These are phyloP conservation scores for Argentina silus DNA, from an alignment of 2,797 vertebrate genomes.

Conservation along the genomic window DNA sequence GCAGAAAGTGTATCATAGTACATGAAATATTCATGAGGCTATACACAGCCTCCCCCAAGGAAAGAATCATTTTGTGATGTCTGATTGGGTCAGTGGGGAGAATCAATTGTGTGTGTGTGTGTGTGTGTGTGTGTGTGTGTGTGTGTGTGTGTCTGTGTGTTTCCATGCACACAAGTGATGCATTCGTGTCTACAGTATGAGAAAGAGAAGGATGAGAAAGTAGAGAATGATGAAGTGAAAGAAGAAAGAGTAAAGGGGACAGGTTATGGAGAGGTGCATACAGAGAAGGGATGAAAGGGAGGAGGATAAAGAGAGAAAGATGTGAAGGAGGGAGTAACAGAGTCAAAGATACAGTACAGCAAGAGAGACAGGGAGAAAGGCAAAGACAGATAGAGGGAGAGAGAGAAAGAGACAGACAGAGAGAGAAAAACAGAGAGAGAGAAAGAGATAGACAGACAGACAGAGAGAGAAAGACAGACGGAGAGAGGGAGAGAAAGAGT, in stretches of 20 bases:
- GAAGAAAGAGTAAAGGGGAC: constrained; percentile 11
- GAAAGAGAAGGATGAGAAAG: neutral
- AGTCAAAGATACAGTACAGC: neutral
- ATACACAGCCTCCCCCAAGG: constrained; percentile 37
- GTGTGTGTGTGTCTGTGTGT: too few species aligned
- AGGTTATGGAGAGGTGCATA: constrained; percentile 19
- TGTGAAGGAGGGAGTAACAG: neutral
- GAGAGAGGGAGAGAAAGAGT: neutral
- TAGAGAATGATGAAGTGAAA: neutral
- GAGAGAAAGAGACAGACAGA: neutral
- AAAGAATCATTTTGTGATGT: constrained; percentile 61
- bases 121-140: too few species aligned
- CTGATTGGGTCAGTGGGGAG: constrained; percentile 54
- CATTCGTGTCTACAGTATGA: too few species aligned
- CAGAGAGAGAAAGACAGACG: neutral
- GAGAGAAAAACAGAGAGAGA: neutral
- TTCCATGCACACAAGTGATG: too few species aligned
- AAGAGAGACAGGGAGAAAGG: constrained; percentile 1
- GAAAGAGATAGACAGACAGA: neutral
- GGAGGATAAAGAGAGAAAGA: constrained; percentile 12
- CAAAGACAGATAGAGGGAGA: neutral
- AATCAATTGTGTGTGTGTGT: constrained; percentile 59
- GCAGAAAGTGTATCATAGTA: constrained; percentile 71
- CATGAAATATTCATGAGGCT: constrained; percentile 77
- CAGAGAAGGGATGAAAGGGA: constrained; percentile 25